Conservation (phyloP, 2,888 invertebrate species). For the Falcaria lacertinaria region DNA sequence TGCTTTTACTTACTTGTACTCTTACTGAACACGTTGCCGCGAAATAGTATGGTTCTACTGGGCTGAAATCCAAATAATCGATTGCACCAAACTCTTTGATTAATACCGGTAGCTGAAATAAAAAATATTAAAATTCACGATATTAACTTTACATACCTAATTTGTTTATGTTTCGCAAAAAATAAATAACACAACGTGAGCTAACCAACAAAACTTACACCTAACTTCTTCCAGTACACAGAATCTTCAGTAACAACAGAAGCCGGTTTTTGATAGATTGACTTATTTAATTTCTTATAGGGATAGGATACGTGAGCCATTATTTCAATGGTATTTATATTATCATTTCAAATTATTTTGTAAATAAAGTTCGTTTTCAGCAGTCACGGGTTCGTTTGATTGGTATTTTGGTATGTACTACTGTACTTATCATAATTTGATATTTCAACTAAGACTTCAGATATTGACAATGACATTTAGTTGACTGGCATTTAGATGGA, state of each 20-base stretch:
- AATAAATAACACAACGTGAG: background rate
- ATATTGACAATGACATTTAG: too few relatives aligned
- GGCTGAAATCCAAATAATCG: constrained; percentile 94
- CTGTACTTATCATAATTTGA: too few relatives aligned
- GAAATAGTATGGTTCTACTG: constrained; percentile 92
- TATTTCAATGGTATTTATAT: constrained; percentile 8
- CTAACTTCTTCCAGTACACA: constrained; percentile 93
- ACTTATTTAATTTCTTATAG: constrained; percentile 86
- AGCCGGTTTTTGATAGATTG: constrained; percentile 83
- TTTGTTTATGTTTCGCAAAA: background rate
- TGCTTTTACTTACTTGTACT: constrained; percentile 80
- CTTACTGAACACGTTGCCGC: constrained; percentile 95
- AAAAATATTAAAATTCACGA: constrained; percentile 4
- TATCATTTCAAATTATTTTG: background rate
- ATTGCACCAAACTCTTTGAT: constrained; percentile 96
- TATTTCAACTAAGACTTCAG: too few relatives aligned
- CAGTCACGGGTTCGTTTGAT: too few relatives aligned
- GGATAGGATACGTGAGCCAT: constrained; percentile 71
- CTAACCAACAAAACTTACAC: constrained; percentile 77
- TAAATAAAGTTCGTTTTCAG: too few relatives aligned
- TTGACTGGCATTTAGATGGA: too few relatives aligned
- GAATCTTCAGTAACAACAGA: constrained; percentile 87
- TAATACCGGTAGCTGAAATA: constrained; percentile 86
- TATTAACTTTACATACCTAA: background rate
- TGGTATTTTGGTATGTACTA: too few relatives aligned